phyloP scores from a whole-genome alignment of 2,113 vertebrate genomes.

The Takifugu flavidus region DNA sequence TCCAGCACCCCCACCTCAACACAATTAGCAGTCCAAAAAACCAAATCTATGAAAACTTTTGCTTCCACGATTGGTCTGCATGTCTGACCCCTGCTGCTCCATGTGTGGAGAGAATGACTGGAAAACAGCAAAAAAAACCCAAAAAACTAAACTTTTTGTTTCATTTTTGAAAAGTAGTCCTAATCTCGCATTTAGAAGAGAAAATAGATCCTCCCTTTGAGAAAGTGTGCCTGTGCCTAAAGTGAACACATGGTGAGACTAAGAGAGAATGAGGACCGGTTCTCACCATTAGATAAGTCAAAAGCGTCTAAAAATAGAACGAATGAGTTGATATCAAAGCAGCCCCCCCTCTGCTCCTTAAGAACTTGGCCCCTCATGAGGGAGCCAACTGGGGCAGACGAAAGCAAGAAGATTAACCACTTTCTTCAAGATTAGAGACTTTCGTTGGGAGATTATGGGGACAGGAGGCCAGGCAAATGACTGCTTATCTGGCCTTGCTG shows the following conservation, averaged over 20 bases:
- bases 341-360: slow-evolving; percentile 4
- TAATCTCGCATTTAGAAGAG: slow-evolving; percentile 27
- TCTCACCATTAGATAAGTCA: background rate
- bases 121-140: too few species aligned
- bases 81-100: too few species aligned
- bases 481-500: slow-evolving; percentile 60
- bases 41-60: too few species aligned
- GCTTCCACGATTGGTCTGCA: too few species aligned
- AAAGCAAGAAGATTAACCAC: slow-evolving; percentile 57
- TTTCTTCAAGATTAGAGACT: slow-evolving; percentile 62
- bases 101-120: too few species aligned
- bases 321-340: slow-evolving; percentile 20
- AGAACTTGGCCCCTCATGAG: slow-evolving; percentile 32
- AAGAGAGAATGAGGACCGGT: background rate
- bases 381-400: slow-evolving; percentile 36
- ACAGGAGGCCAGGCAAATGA: slow-evolving; percentile 47
- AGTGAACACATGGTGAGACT: slow-evolving; percentile 1
- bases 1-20: too few species aligned
- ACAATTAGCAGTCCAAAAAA: too few species aligned
- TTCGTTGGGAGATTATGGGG: slow-evolving; percentile 54
- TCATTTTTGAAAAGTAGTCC: slow-evolving; percentile 16
- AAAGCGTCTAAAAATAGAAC: slow-evolving; percentile 1
- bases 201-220: slow-evolving; percentile 26
- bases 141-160: slow-evolving; percentile 19
- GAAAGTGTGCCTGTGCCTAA: slow-evolving; percentile 22